Percentiles rank a stretch among this genome's conserved stretches.
phyloP scores from a whole-genome alignment of 2,888 invertebrate species.

The Cheilosia variabilis region DNA sequence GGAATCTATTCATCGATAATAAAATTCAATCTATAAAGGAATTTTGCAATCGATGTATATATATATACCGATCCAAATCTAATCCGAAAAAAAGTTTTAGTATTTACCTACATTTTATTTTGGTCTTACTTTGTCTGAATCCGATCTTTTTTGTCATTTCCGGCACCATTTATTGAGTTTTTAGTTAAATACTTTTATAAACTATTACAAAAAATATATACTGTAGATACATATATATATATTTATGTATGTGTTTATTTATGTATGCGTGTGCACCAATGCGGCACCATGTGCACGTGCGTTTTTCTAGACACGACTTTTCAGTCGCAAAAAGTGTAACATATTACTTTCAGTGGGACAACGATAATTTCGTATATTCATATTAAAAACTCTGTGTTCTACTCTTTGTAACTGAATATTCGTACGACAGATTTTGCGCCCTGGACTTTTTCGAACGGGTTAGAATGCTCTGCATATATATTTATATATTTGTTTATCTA shows the following conservation, averaged over 20 bases:
- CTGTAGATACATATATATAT: constrained; percentile 49
- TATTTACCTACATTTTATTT: constrained; percentile 27
- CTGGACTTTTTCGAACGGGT: constrained; percentile 29
- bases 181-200: constrained; percentile 33
- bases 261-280: constrained; percentile 4
- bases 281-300: too few species aligned
- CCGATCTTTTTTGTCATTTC: constrained; percentile 51
- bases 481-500: background rate
- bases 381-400: too few species aligned
- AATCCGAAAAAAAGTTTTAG: constrained; percentile 33
- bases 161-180: constrained; percentile 30
- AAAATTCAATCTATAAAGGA: constrained; percentile 57
- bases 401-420: too few species aligned
- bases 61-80: constrained; percentile 20
- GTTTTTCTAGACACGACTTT: too few species aligned
- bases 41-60: constrained; percentile 68
- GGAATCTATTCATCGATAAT: constrained; percentile 70
- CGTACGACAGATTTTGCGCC: too few species aligned
- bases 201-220: constrained; percentile 18
- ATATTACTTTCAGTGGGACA: too few species aligned
- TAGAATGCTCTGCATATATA: constrained; percentile 41
- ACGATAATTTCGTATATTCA: background rate
- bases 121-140: constrained; percentile 64
- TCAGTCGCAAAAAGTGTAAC: too few species aligned
- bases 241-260: too few species aligned